These are phyloP conservation scores for Pavo muticus DNA, from an alignment of 2,113 vertebrate species.

Conservation along the genomic window DNA sequence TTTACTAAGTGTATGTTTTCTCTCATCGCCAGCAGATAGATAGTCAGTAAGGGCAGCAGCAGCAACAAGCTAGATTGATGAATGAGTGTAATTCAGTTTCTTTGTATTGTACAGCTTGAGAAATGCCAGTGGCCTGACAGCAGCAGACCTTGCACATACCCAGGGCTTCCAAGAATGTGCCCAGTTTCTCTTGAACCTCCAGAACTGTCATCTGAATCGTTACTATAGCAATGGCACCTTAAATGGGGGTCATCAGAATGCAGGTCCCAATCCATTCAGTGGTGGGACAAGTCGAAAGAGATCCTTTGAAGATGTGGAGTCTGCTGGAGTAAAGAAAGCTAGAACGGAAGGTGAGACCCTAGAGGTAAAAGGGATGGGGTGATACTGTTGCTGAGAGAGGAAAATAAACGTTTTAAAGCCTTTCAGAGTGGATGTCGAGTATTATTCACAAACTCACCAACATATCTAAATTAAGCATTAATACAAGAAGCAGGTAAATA, in stretches of 20 bases:
- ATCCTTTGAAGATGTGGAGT: conserved; percentile 80
- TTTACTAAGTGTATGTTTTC: conserved; percentile 71
- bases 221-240: conserved; percentile 84
- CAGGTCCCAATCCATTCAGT: conserved; percentile 76
- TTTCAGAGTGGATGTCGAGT: conserved; percentile 32
- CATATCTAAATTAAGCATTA: background rate
- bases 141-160: conserved; percentile 93
- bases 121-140: conserved; percentile 94
- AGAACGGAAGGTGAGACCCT: conserved; percentile 83
- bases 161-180: conserved; percentile 94
- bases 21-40: conserved; percentile 74
- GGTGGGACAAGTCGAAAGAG: conserved; percentile 88
- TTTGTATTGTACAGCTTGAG: conserved; percentile 90
- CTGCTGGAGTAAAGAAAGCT: conserved; percentile 85
- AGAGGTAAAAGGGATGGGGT: conserved; percentile 30
- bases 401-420: conserved; percentile 53
- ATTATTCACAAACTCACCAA: background rate
- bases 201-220: conserved; percentile 86
- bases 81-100: conserved; percentile 82
- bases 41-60: conserved; percentile 79
- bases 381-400: background rate
- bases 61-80: conserved; percentile 24
- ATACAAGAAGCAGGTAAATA: background rate
- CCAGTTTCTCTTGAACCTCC: conserved; percentile 89
- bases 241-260: conserved; percentile 79